These are phyloP conservation scores for Microctenopoma steveboyesi DNA, from an alignment of 2,797 vertebrate genomes.

Conservation along the genomic window DNA sequence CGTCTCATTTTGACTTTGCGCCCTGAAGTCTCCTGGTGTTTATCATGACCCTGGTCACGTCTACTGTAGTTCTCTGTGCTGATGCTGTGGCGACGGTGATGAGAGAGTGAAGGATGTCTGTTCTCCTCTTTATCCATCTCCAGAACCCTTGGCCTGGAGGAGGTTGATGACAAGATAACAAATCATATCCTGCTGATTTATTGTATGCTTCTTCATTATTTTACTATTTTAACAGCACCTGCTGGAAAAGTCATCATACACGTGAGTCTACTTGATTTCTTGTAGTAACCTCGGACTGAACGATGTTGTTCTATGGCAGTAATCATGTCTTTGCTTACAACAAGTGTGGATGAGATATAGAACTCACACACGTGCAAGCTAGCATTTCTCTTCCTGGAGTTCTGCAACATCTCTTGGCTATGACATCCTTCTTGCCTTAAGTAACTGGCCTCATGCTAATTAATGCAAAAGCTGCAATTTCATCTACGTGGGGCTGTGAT, in stretches of 20 bases:
- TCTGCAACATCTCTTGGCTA: background rate
- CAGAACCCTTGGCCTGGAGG: conserved; percentile 90
- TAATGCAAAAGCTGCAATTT: background rate
- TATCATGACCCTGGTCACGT: conserved; percentile 86
- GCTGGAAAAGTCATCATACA: background rate
- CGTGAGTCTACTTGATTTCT: background rate
- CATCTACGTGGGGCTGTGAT: no score
- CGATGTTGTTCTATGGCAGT: background rate
- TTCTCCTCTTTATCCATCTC: conserved; percentile 99
- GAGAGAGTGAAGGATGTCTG: conserved; percentile 84
- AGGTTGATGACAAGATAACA: background rate
- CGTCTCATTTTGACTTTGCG: conserved; percentile 97
- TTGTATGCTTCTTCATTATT: background rate
- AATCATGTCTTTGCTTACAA: background rate
- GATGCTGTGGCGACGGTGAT: conserved; percentile 84
- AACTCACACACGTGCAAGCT: background rate
- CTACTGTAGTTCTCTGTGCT: conserved; percentile 94
- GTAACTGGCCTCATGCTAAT: background rate
- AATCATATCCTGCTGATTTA: conserved; percentile 11
- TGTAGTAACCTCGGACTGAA: no score
- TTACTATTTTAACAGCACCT: background rate
- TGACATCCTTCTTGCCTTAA: background rate
- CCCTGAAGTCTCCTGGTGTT: conserved; percentile 85
- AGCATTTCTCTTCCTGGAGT: no score
- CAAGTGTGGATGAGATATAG: background rate